Evolutionary conservation across 2,113 vertebrate species (phyloP), one percentile per base, ranked within the genome.

Genomic region (Cnemophilus loriae): DNA sequence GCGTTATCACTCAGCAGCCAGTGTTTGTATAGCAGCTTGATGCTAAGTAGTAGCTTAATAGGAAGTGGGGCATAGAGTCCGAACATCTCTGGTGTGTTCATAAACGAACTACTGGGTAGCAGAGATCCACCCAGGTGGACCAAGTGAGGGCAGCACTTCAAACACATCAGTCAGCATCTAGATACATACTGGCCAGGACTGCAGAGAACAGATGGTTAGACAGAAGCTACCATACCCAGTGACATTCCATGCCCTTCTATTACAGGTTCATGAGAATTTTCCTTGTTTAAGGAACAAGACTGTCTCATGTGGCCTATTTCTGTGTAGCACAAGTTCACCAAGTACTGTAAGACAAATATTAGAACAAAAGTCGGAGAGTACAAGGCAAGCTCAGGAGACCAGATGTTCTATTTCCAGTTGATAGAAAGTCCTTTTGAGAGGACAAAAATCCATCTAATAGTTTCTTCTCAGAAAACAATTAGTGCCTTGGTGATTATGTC

Each of bases 401-500:
- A 85, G 50, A 42, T 84, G 46, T 60, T 95, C 71, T 86, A 32
- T 84, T 88, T 94, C 42, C 3, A 11, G 17, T n/a, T 84, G 33
- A 49, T 32, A 67, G 9, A 52, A 89, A 84, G 47, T 78, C 28
- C 64, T 77, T 95, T 84, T 67, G 68, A 95, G 64, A 78, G 86
- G 64, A 88, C 2, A 7, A 77, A 92, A 81, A 63, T 74, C 22
- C 44, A 44, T 75, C 33, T 90, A 80, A 30, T 39, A 78, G 19
- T 26, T 93, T 89, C 27, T 86, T 93, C 56, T 90, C 68, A 84
- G 50, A 71, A 90, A 88, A 63, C 27, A 95, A 33, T 93, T 73
- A 92, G 33, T 44, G 39, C 27, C 52, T 89, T 63, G 22, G 16
- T 90, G 49, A 79, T 91, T 73, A 68, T 60, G 65, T 42, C 41